Conservation (phyloP, 1,140 invertebrate species). For the Saccostrea echinata region DNA sequence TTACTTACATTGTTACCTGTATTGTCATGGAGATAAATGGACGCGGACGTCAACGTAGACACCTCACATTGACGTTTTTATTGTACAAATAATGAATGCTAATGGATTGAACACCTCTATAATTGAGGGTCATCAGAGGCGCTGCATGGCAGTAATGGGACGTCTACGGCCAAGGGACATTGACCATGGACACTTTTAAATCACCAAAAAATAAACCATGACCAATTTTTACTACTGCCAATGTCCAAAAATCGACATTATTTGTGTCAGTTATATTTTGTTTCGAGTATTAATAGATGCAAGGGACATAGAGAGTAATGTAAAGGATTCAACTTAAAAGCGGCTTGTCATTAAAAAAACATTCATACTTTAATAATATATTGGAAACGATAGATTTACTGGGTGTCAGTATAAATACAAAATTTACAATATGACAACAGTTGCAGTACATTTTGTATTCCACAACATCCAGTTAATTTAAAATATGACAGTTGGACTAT, state of each 20-base stretch:
- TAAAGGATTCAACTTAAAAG: no score
- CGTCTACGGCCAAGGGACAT: neutral
- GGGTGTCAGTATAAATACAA: no score
- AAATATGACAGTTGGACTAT: no score
- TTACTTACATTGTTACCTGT: constrained; percentile 29
- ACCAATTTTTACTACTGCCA: neutral
- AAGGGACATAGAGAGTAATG: no score
- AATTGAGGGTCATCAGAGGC: constrained; percentile 1
- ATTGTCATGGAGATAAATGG: constrained; percentile 12
- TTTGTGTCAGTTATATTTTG: neutral
- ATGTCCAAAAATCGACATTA: neutral
- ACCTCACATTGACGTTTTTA: constrained; percentile 4
- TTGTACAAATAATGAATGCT: neutral
- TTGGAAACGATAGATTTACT: no score
- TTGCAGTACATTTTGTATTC: no score
- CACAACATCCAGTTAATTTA: no score
- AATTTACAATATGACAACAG: no score
- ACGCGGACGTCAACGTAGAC: constrained; percentile 22
- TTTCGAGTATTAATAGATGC: no score
- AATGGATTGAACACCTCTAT: constrained; percentile 31
- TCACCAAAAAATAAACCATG: neutral
- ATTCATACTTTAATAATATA: no score
- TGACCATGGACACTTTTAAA: neutral
- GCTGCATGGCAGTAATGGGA: constrained; percentile 31
- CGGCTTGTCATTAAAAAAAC: no score